These are phyloP conservation scores for Nomada fabriciana DNA, from an alignment of 2,888 invertebrate species.

Conservation along the genomic window DNA sequence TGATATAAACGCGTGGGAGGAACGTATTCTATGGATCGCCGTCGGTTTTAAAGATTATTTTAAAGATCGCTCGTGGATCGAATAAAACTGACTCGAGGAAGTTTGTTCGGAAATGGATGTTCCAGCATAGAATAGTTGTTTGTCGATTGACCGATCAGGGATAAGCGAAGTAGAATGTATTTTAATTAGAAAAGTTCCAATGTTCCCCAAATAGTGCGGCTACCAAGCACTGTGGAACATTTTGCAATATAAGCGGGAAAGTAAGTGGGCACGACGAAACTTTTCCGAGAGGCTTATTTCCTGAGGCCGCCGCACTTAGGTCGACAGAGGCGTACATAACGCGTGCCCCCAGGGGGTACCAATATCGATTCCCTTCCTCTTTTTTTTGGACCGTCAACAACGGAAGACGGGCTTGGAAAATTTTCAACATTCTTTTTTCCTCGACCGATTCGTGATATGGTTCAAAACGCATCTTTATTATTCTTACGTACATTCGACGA, in stretches of 20 bases:
- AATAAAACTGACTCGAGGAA: neutral
- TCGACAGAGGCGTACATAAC: constrained; percentile 67
- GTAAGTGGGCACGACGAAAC: constrained; percentile 11
- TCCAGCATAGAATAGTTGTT: neutral
- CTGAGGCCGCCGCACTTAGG: constrained; percentile 65
- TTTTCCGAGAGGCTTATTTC: constrained; percentile 52
- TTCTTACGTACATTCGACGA: neutral
- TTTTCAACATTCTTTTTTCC: constrained; percentile 36
- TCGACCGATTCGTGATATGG: constrained; percentile 10
- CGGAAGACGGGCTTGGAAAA: constrained; percentile 42
- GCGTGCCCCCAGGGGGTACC: constrained; percentile 75
- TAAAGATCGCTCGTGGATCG: no score
- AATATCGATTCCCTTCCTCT: constrained; percentile 74
- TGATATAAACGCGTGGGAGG: constrained; percentile 43
- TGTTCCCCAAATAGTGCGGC: constrained; percentile 3
- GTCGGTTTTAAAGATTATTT: no score
- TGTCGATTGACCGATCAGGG: no score
- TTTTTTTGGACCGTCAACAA: constrained; percentile 33
- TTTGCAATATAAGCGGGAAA: neutral
- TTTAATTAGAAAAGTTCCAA: constrained; percentile 34
- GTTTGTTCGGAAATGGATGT: neutral
- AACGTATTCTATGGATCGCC: constrained; percentile 42
- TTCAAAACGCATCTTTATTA: constrained; percentile 11
- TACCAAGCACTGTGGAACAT: constrained; percentile 3
- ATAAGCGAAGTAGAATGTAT: neutral